phyloP scores from a whole-genome alignment of 2,797 vertebrate genomes.

The Chrosomus eos region DNA sequence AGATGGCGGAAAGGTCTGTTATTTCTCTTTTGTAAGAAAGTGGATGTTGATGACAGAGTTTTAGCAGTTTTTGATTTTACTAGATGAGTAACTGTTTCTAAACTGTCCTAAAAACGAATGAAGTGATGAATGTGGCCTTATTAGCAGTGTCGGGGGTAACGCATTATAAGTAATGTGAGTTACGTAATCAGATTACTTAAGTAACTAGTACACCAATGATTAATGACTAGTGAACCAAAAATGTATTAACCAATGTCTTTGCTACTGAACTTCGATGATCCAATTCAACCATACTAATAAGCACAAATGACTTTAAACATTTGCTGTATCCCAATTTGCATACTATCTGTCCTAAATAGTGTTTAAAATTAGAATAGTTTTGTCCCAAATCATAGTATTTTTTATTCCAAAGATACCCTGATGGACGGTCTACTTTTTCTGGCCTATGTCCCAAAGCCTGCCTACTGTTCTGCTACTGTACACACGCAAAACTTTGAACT shows the following conservation, averaged over 20 bases:
- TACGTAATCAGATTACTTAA: neutral
- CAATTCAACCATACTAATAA: neutral
- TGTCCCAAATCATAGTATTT: no score
- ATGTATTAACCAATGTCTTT: neutral
- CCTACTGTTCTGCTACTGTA: no score
- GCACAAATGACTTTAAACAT: neutral
- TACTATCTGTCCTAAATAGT: no score
- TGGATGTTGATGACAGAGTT: neutral
- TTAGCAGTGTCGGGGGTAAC: neutral
- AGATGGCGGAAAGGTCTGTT: constrained; percentile 92
- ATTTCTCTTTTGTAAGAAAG: neutral
- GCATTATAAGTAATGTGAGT: neutral
- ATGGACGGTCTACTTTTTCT: no score
- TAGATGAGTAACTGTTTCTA: neutral
- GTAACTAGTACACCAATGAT: no score
- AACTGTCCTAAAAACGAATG: neutral
- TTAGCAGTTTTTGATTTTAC: constrained; percentile 32
- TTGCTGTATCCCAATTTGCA: no score
- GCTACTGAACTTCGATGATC: neutral
- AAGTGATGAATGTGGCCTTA: neutral
- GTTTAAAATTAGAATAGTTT: no score
- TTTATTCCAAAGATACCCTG: no score
- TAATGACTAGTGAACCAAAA: no score
- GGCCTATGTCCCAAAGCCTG: no score
- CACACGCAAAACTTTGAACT: no score